Evolutionary conservation across 2,113 vertebrate genomes (phyloP).

Genomic region (Syngnathus typhle): DNA sequence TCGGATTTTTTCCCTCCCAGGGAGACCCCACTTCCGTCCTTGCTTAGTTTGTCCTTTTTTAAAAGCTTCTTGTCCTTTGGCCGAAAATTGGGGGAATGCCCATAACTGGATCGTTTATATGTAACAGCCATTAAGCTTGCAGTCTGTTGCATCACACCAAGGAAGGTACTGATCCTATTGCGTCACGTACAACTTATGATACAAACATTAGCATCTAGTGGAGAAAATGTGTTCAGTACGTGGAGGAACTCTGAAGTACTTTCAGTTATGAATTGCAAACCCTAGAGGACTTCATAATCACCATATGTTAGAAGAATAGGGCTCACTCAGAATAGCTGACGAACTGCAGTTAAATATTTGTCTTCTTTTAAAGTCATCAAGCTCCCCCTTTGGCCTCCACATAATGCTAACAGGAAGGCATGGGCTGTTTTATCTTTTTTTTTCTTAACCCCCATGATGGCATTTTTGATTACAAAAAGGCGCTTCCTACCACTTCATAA

Average conservation of each 20-base stretch:
- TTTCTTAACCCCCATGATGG: background rate
- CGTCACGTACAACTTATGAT: background rate
- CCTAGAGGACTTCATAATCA: background rate
- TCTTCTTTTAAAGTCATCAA: conserved; percentile 31
- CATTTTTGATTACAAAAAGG: background rate
- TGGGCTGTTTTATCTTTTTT: conserved; percentile 7
- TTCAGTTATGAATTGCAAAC: background rate
- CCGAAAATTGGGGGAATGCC: no score
- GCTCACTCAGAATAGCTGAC: background rate
- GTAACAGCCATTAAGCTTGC: background rate
- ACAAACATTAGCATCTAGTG: background rate
- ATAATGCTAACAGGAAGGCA: conserved; percentile 22
- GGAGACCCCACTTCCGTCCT: no score
- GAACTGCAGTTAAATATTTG: background rate
- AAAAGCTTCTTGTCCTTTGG: no score
- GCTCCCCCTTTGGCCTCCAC: background rate
- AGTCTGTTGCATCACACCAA: background rate
- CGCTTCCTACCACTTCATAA: conserved; percentile 1
- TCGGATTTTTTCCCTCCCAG: no score
- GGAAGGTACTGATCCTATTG: background rate
- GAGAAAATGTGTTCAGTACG: background rate
- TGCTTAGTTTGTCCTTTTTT: no score
- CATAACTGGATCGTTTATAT: background rate
- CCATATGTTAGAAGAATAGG: background rate
- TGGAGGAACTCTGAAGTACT: background rate